Base-by-base conservation (phyloP, 2,888 invertebrate species). In the Saturnia pavonia region DNA sequence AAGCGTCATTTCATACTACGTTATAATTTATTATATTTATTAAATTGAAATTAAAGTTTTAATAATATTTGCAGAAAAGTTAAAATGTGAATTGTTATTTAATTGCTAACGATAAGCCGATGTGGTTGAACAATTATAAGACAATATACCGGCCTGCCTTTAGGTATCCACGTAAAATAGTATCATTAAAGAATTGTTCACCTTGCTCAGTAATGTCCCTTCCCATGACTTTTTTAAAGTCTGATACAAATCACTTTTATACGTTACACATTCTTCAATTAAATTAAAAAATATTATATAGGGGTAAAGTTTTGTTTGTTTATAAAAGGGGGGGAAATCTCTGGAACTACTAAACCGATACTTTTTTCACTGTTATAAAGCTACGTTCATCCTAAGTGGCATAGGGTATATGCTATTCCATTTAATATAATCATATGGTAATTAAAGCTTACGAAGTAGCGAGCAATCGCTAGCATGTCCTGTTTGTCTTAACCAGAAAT, bases 61-160 rank as follows among this genome's bases (percentile, higher is more conserved):
- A 54, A 22, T 69, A 65, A 69, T 69, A 65, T 66, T 66, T 66
- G 69, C 69, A 65, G 40, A 40, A 48, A 65, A 65, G 65, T 67
- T 70, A 68, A 54, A n/a, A 66, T 43, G 54, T 22, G 77, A 78
- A 81, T 79, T 74, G 77, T 70, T 80, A 76, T 75, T 80, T 78
- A 78, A 78, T 80, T 69, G 73, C 72, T n/a, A 72, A 57, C 48
- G 65, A 73, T 72, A 76, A 70, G 67, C 71, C 43, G 74, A 74
- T 69, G 75, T 65, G 48, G 69, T 69, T 76, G 76, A 74, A 75
- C 68, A 27, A 68, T 70, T 69, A 71, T 72, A 77, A 71, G 66
- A 70, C 67, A 68, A 72, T 74, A 73, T 71, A 73, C 68, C 74
- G 65, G n/a, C 65, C 73, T 68, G 60, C 71, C 71, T 72, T 72